phyloP scores from a whole-genome alignment of 2,113 vertebrate species.

The Podocnemis expansa region DNA sequence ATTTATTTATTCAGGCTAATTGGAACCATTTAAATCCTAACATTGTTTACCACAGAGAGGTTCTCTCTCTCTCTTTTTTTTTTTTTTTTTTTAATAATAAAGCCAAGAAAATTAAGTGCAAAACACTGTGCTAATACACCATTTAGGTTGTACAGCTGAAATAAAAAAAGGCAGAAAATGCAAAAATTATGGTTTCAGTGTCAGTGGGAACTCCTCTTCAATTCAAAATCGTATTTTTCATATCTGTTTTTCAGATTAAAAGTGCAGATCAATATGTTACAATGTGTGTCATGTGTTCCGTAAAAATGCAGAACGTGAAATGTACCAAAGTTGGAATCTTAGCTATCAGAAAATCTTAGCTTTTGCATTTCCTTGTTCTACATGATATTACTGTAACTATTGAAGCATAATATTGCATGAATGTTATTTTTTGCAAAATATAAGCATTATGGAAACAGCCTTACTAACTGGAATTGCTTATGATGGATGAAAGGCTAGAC shows the following conservation, averaged over 20 bases:
- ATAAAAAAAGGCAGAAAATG: conserved; percentile 46
- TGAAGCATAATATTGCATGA: conserved; percentile 31
- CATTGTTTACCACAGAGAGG: conserved; percentile 40
- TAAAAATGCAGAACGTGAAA: conserved; percentile 57
- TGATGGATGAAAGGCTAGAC: conserved; percentile 20
- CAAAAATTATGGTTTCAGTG: conserved; percentile 45
- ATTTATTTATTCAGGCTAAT: no score
- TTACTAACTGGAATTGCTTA: background rate
- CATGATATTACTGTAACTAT: conserved; percentile 21
- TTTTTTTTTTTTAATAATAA: conserved; percentile 60
- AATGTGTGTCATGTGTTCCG: conserved; percentile 62
- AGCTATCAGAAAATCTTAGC: background rate
- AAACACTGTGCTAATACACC: conserved; percentile 68
- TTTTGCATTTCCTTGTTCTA: background rate
- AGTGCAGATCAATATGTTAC: conserved; percentile 73
- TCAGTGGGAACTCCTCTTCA: conserved; percentile 58
- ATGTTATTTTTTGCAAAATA: conserved; percentile 16
- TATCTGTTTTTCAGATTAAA: conserved; percentile 56
- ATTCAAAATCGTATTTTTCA: conserved; percentile 61
- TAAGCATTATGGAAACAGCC: background rate
- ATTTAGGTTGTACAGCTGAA: conserved; percentile 64
- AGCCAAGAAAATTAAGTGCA: conserved; percentile 53
- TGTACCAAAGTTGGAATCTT: background rate
- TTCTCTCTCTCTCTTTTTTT: conserved; percentile 58
- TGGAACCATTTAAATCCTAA: no score